Evolutionary conservation across 2,113 vertebrate genomes (phyloP).

Genomic region (Suncus etruscus): DNA sequence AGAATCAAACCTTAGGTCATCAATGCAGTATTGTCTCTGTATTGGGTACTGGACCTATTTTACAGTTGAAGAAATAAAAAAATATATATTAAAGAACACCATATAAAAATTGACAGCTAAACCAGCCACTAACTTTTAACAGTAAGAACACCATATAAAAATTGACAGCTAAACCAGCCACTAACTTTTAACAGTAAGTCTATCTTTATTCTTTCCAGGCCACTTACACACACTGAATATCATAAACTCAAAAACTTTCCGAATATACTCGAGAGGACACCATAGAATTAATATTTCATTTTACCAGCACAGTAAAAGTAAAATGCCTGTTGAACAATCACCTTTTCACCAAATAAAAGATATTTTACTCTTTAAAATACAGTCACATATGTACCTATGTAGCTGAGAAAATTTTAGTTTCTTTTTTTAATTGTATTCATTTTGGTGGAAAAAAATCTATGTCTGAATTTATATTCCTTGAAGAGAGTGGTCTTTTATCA

Average conservation of each 20-base stretch:
- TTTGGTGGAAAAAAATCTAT: not conserved
- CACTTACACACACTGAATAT: not conserved
- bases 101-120: not conserved
- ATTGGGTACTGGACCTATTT: not conserved
- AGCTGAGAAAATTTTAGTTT: not conserved
- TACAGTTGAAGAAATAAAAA: not conserved
- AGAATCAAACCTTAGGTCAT: not conserved
- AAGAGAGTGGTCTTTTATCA: not conserved
- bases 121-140: not conserved
- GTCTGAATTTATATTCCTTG: not conserved
- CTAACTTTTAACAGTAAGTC: not conserved
- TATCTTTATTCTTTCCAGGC: not conserved
- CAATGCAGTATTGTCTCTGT: not conserved
- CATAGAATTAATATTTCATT: not conserved
- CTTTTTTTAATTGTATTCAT: not conserved
- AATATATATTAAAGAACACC: not conserved
- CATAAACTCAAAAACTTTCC: not conserved
- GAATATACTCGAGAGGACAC: not conserved
- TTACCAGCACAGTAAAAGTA: not conserved
- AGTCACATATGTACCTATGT: not conserved
- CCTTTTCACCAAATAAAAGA: not conserved
- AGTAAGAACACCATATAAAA: not conserved
- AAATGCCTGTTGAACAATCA: not conserved
- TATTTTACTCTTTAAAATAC: conserved; percentile 21
- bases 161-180: not conserved